Base-by-base conservation (phyloP, 2,888 invertebrate genomes). In the Ormyrus rosae region DNA sequence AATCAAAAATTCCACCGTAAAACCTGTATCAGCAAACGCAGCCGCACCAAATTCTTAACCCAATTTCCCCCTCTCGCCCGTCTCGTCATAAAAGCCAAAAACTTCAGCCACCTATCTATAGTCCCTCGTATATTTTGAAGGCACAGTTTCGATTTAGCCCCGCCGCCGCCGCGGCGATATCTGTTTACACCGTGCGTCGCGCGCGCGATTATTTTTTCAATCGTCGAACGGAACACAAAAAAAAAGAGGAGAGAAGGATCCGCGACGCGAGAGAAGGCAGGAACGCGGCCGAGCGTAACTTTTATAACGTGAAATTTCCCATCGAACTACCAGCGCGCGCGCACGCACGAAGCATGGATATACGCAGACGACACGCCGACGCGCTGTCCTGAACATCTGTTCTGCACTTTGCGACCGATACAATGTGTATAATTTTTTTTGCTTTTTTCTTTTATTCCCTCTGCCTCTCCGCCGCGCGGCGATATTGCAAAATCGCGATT, bases 251-350 rank as follows among this genome's bases (percentile, higher is more conserved):
- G 10, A 63, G 60, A 19, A 19, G 19, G 19, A 19, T 1, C 19
- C 19, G 19, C 1, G 19, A 11, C 60, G 60, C 5, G 60, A 34
- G 45, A 45, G 63, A 19, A 2, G 19, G 1, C 19, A 19, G 19
- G 19, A 19, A 19, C 11, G 5, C 46, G 60, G 60, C 60, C 34
- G 46, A 9, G 58, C 48, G 73, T 46, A 6, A 65, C 53, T 53
- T 76, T 76, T 67, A 67, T 61, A 76, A 76, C 61, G 61, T 68
- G 60, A 76, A 76, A 76, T 53, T 68, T 61, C 51, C 19, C 46
- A 73, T 73, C 73, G 63, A 13, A 55, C 11, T 13, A 13, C 19
- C 19, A 1, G 19, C 19, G 13, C 19, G 19, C 19, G 19, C 19
- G 19, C 19, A 55, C 19, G 19, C 19, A 55, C 73, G 61, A 61